A percentile compares a stretch with the other conserved stretches of the same genome.
phyloP scores from a whole-genome alignment of 2,113 vertebrate genomes.

The Petroica traversi region DNA sequence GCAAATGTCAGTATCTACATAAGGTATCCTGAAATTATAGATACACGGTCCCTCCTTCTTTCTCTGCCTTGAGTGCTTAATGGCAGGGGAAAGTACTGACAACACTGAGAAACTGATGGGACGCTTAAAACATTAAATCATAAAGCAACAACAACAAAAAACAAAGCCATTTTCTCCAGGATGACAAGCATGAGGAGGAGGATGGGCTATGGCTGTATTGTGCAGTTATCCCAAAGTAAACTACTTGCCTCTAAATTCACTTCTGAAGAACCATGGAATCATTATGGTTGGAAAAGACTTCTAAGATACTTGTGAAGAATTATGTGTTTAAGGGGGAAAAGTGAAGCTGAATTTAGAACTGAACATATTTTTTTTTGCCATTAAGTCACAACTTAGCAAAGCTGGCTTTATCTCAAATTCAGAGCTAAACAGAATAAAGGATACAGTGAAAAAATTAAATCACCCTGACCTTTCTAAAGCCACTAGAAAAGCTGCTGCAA shows the following conservation, averaged over 20 bases:
- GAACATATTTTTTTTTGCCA: not conserved
- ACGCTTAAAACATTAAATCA: not conserved
- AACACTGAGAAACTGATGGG: not conserved
- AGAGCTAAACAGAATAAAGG: not conserved
- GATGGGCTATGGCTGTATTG: not conserved
- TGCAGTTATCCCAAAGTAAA: not conserved
- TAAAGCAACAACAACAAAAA: not conserved
- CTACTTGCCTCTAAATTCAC: not conserved
- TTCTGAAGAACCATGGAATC: not conserved
- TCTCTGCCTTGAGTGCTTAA: not conserved
- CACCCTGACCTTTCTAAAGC: constrained; percentile 22
- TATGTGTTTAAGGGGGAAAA: not conserved
- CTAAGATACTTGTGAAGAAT: not conserved
- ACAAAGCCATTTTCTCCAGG: not conserved
- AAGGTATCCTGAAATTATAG: not conserved
- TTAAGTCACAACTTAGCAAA: not conserved
- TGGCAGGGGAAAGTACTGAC: not conserved
- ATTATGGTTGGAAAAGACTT: not conserved
- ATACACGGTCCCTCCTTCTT: not conserved
- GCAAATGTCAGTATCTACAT: not conserved
- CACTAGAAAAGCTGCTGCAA: not conserved
- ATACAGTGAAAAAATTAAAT: not conserved
- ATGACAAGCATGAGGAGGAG: not conserved
- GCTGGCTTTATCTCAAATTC: not conserved
- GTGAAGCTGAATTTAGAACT: not conserved